A percentile compares a stretch with the other conserved stretches of the same genome.
These are phyloP conservation scores for Ovis aries DNA, from an alignment of 2,113 vertebrate species.

Conservation along the genomic window ARS-UI_Ramb_v3.0 NC_056056.1:177770001-177770500, in stretches of 20 bases:
- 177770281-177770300: not conserved
- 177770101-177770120: not conserved
- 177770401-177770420: not conserved
- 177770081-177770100: not conserved
- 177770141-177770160: not conserved
- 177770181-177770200: fast-evolving
- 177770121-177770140: fast-evolving
- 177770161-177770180: fast-evolving
- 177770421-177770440: not conserved
- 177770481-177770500: not conserved
- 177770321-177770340: not conserved
- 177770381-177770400: not conserved
- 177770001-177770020: not conserved
- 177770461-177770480: not conserved
- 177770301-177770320: not conserved
- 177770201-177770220: not conserved
- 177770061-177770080: too few relatives aligned
- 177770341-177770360: not conserved
- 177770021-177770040: not conserved
- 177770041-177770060: not conserved
- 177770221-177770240: not conserved
- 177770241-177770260: not conserved
- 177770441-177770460: fast-evolving
- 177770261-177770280: not conserved
- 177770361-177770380: not conserved